phyloP scores from a whole-genome alignment of 1,140 invertebrate species.

The Formica exsecta region DNA sequence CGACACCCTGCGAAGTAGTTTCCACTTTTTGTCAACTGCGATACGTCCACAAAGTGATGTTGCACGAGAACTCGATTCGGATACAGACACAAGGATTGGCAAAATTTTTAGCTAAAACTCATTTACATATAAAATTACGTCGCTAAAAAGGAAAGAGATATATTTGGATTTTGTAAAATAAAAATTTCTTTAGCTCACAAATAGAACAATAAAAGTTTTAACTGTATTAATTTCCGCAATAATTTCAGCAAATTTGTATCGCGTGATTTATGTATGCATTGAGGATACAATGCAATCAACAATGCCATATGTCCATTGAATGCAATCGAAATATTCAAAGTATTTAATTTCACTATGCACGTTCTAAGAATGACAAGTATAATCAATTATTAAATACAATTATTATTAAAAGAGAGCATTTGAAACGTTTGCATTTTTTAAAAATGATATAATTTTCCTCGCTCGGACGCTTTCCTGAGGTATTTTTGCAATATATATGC shows the following conservation, averaged over 20 bases:
- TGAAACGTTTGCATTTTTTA: background rate
- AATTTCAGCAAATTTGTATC: background rate
- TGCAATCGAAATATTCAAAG: background rate
- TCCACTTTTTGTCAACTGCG: constrained; percentile 30
- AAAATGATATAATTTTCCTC: background rate
- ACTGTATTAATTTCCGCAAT: background rate
- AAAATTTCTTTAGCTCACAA: background rate
- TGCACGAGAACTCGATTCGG: background rate
- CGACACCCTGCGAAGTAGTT: constrained; percentile 39
- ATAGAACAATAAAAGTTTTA: background rate
- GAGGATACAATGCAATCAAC: background rate
- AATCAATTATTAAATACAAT: background rate
- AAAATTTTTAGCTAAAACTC: background rate
- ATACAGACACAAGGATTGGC: background rate
- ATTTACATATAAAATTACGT: background rate
- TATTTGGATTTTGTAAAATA: background rate
- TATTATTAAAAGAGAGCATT: background rate
- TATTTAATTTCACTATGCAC: background rate
- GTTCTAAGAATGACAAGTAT: background rate
- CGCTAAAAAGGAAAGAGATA: background rate
- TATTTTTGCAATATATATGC: background rate
- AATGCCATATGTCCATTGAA: background rate
- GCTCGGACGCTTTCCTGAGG: background rate
- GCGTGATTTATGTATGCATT: background rate
- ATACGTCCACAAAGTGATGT: constrained; percentile 10